A percentile compares a stretch with the other conserved stretches of the same genome.
phyloP scores from a whole-genome alignment of 1,140 invertebrate species.

The Nasonia vitripennis region DNA sequence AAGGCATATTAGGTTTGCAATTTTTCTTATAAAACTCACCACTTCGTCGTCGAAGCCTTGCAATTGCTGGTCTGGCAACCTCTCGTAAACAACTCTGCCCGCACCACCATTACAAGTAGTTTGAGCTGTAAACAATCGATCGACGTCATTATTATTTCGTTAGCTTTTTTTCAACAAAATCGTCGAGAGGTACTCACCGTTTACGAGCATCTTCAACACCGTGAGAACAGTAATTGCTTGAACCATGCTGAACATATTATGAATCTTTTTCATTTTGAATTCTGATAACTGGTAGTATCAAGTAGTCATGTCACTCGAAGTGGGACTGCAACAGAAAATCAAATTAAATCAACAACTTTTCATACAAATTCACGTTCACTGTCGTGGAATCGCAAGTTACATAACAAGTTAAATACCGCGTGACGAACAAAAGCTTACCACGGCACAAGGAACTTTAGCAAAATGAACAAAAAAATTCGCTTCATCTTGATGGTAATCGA shows the following conservation, averaged over 20 bases:
- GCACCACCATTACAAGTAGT: constrained; percentile 91
- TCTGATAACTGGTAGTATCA: constrained; percentile 60
- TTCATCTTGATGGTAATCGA: constrained; percentile 18
- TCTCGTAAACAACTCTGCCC: constrained; percentile 90
- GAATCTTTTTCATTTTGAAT: constrained; percentile 79
- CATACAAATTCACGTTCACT: too few relatives aligned
- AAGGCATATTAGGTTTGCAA: neutral
- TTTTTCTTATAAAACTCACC: constrained; percentile 74
- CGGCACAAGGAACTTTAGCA: constrained; percentile 9
- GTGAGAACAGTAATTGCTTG: constrained; percentile 89
- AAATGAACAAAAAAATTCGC: constrained; percentile 19
- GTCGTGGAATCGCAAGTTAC: neutral
- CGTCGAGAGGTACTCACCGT: constrained; percentile 78
- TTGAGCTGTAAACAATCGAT: constrained; percentile 79
- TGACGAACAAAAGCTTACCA: constrained; percentile 30
- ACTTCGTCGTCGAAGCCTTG: constrained; percentile 92
- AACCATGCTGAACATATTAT: constrained; percentile 82
- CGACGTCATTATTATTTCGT: neutral
- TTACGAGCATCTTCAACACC: constrained; percentile 87
- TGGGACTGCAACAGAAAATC: constrained; percentile 46
- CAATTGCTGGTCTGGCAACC: constrained; percentile 90
- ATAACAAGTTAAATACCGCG: neutral
- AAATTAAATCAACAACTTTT: neutral
- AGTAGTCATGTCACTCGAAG: constrained; percentile 69
- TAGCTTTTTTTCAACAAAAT: neutral